Percentiles rank a stretch among this genome's conserved stretches.
Conservation (phyloP, 1,140 invertebrate species). For the Idris sp. region DNA sequence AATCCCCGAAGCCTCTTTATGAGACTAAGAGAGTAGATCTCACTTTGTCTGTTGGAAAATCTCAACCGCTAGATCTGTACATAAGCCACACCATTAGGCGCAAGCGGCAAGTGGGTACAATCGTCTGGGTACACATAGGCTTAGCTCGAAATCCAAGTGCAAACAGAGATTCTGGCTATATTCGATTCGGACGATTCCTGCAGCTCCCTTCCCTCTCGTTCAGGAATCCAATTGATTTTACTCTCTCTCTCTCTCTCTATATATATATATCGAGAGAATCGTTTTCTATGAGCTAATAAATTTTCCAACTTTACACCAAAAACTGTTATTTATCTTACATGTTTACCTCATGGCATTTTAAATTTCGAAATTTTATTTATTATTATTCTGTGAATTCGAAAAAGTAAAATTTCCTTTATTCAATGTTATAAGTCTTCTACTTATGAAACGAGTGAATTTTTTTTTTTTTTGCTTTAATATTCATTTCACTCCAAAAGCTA, state of each 20-base stretch:
- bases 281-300: slow-evolving; percentile 35
- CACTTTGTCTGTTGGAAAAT: slow-evolving; percentile 56
- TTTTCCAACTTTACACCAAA: neutral
- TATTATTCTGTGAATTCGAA: too few species aligned
- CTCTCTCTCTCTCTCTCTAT: too few species aligned
- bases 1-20: slow-evolving; percentile 47
- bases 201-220: slow-evolving; percentile 35
- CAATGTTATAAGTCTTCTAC: too few species aligned
- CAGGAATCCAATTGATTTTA: slow-evolving; percentile 40
- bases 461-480: too few species aligned
- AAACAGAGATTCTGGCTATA: slow-evolving; percentile 59
- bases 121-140: slow-evolving; percentile 64
- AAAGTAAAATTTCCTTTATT: too few species aligned
- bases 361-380: too few species aligned
- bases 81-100: slow-evolving; percentile 62
- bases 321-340: too few species aligned
- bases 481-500: too few species aligned
- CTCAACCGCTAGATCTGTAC: slow-evolving; percentile 53
- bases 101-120: slow-evolving; percentile 62
- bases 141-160: slow-evolving; percentile 62
- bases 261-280: slow-evolving; percentile 51
- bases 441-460: too few species aligned
- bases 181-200: slow-evolving; percentile 54
- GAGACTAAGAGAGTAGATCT: slow-evolving; percentile 47
- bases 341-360: neutral